Base-by-base conservation (phyloP, 2,113 vertebrate species). In the Antidorcas marsupialis region DNA sequence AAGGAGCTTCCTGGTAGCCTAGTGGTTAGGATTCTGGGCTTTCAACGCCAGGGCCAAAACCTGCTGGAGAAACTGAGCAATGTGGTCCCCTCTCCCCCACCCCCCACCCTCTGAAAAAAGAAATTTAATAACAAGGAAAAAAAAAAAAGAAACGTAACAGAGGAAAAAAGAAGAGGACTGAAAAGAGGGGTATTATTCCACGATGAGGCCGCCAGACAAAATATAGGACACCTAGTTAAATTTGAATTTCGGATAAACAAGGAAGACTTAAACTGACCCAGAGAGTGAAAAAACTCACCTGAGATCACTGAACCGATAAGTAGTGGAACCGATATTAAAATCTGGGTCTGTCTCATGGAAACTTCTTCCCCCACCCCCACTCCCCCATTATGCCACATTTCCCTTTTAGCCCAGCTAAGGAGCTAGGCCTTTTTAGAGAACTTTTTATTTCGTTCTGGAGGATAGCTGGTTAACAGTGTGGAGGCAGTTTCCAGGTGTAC, bases 81-180 rank as follows among this genome's bases (percentile, higher is more conserved):
- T 0, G 1, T 15, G 16, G 39, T 2, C 74, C n/a, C n/a, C 19
- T 39, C 62, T 12, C n/a, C 67, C n/a, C n/a, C 4, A 10, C 4
- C 9, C n/a, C 8, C 33, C 4, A 36, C 19, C 17, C 64, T 1
- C 10, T 0, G 1, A 74, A 74, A 74, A 43, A 25, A 71, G 9
- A 71, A 71, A 71, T 36, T 71, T 3, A 14, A 43, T 8, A 78
- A 78, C 43, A 79, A 12, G 47, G 27, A 6, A 50, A 47, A 47
- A 47, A 45, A 45, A 47, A 33, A 30, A 33, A 79, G 43, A 79
- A 79, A 79, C 11, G 16, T 81, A 21, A 52, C 28, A 47, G 47
- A 81, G 47, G 47, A 17, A 33, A 81, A 81, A 33, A 81, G 76
- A 47, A 30, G 28, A 50, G 28, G 78, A 81, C 45, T 52, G 45